phyloP scores from a whole-genome alignment of 1,140 invertebrate species.

The Conopomorpha cramerella region DNA sequence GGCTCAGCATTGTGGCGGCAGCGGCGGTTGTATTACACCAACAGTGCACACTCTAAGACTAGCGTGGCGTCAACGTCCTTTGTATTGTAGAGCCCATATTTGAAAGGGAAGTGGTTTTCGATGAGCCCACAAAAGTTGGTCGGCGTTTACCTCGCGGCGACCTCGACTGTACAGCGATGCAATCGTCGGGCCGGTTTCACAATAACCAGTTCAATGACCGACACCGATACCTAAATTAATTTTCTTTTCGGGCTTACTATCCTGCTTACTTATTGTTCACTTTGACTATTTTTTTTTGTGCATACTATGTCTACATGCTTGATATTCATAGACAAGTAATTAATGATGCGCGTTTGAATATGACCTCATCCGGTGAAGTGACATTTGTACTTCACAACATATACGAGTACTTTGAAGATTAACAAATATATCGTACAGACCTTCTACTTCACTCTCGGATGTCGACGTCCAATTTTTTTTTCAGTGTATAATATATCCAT shows the following conservation, averaged over 20 bases:
- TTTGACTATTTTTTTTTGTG: slow-evolving; percentile 33
- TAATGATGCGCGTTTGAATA: slow-evolving; percentile 14
- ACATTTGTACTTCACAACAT: neutral
- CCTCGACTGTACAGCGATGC: too few relatives aligned
- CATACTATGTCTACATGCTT: too few relatives aligned
- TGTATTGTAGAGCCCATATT: too few relatives aligned
- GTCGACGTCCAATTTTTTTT: too few relatives aligned
- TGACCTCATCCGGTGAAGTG: neutral
- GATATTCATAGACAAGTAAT: slow-evolving; percentile 16
- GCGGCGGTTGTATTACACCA: too few relatives aligned
- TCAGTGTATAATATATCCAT: too few relatives aligned
- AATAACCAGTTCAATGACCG: slow-evolving; percentile 47
- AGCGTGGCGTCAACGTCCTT: too few relatives aligned
- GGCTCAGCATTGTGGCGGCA: slow-evolving; percentile 28
- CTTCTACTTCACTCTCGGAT: too few relatives aligned
- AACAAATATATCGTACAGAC: neutral
- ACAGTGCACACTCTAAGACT: too few relatives aligned
- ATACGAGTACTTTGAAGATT: neutral
- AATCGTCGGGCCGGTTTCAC: slow-evolving; percentile 47
- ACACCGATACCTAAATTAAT: slow-evolving; percentile 58
- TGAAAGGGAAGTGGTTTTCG: too few relatives aligned
- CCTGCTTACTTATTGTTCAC: slow-evolving; percentile 43
- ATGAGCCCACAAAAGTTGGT: too few relatives aligned
- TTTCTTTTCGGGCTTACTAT: slow-evolving; percentile 46
- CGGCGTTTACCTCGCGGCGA: too few relatives aligned